Evolutionary conservation across 2,113 vertebrate genomes (phyloP), one percentile per base, ranked within the genome.

Genomic region (Octodon degus): DNA sequence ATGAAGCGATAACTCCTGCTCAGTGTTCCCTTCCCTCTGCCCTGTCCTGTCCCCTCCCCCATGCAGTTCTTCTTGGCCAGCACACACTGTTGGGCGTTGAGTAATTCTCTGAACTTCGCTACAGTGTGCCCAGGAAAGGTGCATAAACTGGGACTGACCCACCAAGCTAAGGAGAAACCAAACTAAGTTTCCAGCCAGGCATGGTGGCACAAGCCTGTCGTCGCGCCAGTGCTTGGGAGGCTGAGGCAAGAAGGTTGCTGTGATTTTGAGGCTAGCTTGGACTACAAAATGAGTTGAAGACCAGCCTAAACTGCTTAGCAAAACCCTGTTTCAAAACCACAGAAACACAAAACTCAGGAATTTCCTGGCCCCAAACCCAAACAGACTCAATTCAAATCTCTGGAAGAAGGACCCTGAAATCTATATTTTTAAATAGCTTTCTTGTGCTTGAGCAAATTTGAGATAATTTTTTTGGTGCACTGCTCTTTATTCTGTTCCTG

Each of bases 401-500:
- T 90, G 32, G 37, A 82, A 32, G 4, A 14, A 67, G 24, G 2
- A 50, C 34, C 5, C 3, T 85, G 0, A 65, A 34, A n/a, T 94
- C 37, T 89, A 2, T 90, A 13, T 19, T 95, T 93, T 89, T 76
- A 85, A 89, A 22, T 72, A 83, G 53, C 65, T 89, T 83, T 86
- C 50, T n/a, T 22, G 12, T 55, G 74, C 34, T 90, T 13, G 13
- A 0, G 20, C 74, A 91, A 65, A 91, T 83, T 67, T 34, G 8
- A 72, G 81, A 77, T 87, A 76, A 27, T 8, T 32, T 14, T 14
- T 65, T 14, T n/a, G 22, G 7, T 25, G 27, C 27, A 37, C 34
- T 90, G 25, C 11, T 58, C 17, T 83, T 85, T 50, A 20, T 62
- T 68, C 30, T 13, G 11, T 34, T 67, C 5, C 25, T 70, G 0